Conservation (phyloP, 2,797 vertebrate genomes). For the Diplodus puntazzo region DNA sequence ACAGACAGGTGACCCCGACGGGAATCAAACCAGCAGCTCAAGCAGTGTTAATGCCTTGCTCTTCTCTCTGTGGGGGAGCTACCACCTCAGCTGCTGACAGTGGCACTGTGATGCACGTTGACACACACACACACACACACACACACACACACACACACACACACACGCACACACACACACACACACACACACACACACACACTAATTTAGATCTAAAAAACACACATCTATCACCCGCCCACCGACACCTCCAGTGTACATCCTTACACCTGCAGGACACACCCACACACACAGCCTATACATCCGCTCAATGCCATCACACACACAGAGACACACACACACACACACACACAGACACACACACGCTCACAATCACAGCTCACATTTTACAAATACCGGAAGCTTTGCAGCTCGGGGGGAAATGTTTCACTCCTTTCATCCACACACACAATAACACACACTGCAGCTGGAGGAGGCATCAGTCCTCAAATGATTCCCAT, state of each 20-base stretch:
- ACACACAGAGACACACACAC: no score
- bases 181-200: slow-evolving; percentile 31
- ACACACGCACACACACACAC: slow-evolving; percentile 46
- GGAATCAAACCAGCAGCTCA: slow-evolving; percentile 17
- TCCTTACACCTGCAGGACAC: slow-evolving; percentile 44
- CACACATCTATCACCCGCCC: background rate
- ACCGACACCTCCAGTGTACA: slow-evolving; percentile 34
- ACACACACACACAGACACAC: slow-evolving; percentile 9
- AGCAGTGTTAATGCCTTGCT: slow-evolving; percentile 12
- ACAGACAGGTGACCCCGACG: background rate
- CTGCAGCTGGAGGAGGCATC: slow-evolving; percentile 37
- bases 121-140: slow-evolving; percentile 23
- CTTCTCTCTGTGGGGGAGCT: slow-evolving; percentile 17
- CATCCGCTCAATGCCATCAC: no score
- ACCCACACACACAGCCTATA: background rate
- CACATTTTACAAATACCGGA: slow-evolving; percentile 15
- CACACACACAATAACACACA: slow-evolving; percentile 16
- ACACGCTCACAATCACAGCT: slow-evolving; percentile 1
- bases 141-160: slow-evolving; percentile 39
- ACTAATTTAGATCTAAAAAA: slow-evolving; percentile 5
- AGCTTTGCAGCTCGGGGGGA: slow-evolving; percentile 1
- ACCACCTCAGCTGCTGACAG: slow-evolving; percentile 52
- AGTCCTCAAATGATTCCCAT: slow-evolving; percentile 37
- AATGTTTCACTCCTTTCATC: background rate
- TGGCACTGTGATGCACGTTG: slow-evolving; percentile 29